Base-by-base conservation (phyloP, 2,888 invertebrate genomes). In the Ferdinandea cuprea region DNA sequence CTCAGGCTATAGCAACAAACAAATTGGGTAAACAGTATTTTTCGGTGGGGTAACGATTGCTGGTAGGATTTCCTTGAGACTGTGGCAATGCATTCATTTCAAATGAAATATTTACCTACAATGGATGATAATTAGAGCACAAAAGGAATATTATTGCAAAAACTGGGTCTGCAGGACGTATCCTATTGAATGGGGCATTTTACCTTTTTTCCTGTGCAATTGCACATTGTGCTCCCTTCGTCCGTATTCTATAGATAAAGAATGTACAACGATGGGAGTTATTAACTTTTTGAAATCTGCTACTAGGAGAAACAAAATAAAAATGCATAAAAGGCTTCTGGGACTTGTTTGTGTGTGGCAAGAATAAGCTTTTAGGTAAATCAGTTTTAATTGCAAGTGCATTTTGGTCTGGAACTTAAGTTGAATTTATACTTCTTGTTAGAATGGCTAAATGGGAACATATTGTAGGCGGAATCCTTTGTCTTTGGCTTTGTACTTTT, bases 111-210 rank as follows among this genome's bases (percentile, higher is more conserved):
- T 78, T 78, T 83, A 83, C 72, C 83, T 72, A 73, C 83, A 78
- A 83, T 83, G 83, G 72, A 40, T 83, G 72, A 83, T 83, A 83
- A 83, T 83, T 83, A 73, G 78, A 73, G 83, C 83, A 83, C 78
- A 83, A 78, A 72, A 61, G 72, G 42, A 72, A 42, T 66, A 66
- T 59, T 66, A 66, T 59, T 71, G 58, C 71, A 66, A 65, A 81
- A 71, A 66, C 52, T 61, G 58, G 65, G 76, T 71, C 61, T 69
- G 42, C 35, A 81, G 80, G 71, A 81, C 46, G 59, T 40, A 13
- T 32, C 11, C 71, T 30, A 81, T 61, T 81, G 52, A 77, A 66
- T 71, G 52, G 13, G 50, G 35, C 17, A 25, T 37, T 35, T 17
- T 56, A 28, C 32, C n/a, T 35, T 13, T 25, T 32, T 66, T 9